Percentiles rank a stretch among this genome's conserved stretches.
phyloP scores from a whole-genome alignment of 2,113 vertebrate genomes.

The Eclectus roratus region DNA sequence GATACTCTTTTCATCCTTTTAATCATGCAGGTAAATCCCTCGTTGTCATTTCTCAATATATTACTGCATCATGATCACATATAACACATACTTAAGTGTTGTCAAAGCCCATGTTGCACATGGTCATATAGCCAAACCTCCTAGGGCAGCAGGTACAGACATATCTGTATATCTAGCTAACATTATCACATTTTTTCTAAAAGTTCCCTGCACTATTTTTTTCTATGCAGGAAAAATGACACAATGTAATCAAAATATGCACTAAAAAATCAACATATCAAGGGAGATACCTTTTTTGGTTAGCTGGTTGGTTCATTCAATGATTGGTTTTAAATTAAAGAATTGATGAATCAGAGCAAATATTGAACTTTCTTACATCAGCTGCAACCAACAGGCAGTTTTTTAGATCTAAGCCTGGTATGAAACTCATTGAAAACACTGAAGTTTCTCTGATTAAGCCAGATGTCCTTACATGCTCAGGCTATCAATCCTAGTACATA shows the following conservation, averaged over 20 bases:
- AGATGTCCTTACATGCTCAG: neutral
- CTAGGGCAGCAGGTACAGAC: neutral
- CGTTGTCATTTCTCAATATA: constrained; percentile 44
- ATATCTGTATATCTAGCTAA: neutral
- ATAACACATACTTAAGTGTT: neutral
- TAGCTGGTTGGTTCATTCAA: neutral
- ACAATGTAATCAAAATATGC: neutral
- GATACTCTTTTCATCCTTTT: neutral
- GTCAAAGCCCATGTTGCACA: neutral
- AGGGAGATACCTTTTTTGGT: neutral
- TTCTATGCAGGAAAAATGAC: neutral
- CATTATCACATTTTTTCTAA: fast-evolving
- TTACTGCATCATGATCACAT: constrained; percentile 27
- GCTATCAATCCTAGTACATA: neutral
- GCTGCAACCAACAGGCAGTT: neutral
- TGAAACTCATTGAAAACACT: neutral
- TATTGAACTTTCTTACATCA: neutral
- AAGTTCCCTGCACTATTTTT: neutral
- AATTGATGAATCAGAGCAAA: neutral
- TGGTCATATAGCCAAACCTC: neutral
- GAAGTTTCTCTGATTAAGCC: neutral
- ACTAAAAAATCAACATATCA: neutral
- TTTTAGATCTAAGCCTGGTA: neutral
- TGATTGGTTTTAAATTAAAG: neutral
- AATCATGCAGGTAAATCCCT: neutral